Conservation (phyloP, 1,140 invertebrate genomes). For the Pygmarrhopalites habei region DNA sequence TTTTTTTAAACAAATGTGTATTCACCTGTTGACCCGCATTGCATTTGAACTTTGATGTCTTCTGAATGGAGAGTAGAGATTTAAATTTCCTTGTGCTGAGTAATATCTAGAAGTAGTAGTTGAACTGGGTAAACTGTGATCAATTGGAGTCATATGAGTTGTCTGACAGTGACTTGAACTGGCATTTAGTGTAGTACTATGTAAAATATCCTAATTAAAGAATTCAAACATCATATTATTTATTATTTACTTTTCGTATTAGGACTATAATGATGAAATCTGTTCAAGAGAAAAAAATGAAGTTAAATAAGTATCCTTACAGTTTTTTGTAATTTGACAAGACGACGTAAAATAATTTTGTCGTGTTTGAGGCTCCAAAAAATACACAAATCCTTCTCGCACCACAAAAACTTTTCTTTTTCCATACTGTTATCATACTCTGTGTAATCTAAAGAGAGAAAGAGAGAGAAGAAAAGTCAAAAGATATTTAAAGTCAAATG, state of each 20-base stretch:
- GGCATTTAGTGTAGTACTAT: not conserved
- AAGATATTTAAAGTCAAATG: no score
- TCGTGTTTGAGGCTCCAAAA: slow-evolving; percentile 36
- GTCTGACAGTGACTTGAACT: no score
- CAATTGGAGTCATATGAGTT: no score
- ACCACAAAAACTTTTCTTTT: slow-evolving; percentile 27
- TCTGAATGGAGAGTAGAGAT: slow-evolving; percentile 17
- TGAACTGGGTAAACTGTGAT: no score
- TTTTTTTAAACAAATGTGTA: no score
- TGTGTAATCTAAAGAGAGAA: slow-evolving; percentile 25
- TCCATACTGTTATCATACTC: slow-evolving; percentile 27
- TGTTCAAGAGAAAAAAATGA: no score
- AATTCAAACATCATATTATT: not conserved
- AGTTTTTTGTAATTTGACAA: slow-evolving; percentile 18
- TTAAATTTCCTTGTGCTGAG: not conserved
- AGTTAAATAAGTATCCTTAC: slow-evolving; percentile 2
- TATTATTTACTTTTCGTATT: not conserved
- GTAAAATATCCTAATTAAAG: not conserved
- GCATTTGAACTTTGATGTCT: not conserved
- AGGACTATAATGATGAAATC: no score
- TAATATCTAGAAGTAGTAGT: no score
- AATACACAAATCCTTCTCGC: slow-evolving; percentile 32
- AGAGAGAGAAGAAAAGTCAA: no score
- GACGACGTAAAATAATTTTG: slow-evolving; percentile 26
- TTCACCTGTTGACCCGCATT: not conserved